Evolutionary conservation across 2,797 vertebrate species (phyloP).

Genomic region (Chelon labrosus): DNA sequence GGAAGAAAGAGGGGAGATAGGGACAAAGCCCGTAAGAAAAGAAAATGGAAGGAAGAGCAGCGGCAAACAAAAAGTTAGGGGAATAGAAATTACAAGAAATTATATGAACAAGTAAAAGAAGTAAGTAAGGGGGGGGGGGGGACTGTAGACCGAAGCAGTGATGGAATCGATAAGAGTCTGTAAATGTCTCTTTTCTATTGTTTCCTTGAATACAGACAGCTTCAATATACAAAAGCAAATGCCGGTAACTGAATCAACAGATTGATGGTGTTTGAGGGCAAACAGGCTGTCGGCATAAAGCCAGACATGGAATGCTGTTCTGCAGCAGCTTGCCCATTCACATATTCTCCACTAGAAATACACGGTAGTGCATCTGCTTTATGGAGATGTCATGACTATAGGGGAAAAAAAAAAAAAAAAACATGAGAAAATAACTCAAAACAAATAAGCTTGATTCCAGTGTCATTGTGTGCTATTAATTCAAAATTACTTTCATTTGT

Average conservation of each 20-base stretch:
- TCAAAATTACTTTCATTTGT: background rate
- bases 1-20: constrained; percentile 22
- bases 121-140: too few species aligned
- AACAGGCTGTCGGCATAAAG: constrained; percentile 35
- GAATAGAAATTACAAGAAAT: constrained; percentile 8
- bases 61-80: background rate
- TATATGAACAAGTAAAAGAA: too few species aligned
- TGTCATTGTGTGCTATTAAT: background rate
- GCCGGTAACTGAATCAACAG: constrained; percentile 55
- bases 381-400: too few species aligned
- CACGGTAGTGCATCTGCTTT: too few species aligned
- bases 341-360: too few species aligned
- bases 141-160: too few species aligned
- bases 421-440: too few species aligned
- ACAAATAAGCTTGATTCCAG: background rate
- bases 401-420: too few species aligned
- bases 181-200: constrained; percentile 60
- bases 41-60: too few species aligned
- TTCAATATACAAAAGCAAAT: constrained; percentile 64
- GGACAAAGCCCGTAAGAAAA: constrained; percentile 6
- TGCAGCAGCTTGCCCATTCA: too few species aligned
- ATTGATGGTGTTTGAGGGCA: constrained; percentile 61
- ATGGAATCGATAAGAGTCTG: constrained; percentile 13
- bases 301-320: constrained; percentile 18
- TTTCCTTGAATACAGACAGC: constrained; percentile 30